Evolutionary conservation across 2,888 invertebrate species (phyloP).

Genomic region (Philaethria dido): DNA sequence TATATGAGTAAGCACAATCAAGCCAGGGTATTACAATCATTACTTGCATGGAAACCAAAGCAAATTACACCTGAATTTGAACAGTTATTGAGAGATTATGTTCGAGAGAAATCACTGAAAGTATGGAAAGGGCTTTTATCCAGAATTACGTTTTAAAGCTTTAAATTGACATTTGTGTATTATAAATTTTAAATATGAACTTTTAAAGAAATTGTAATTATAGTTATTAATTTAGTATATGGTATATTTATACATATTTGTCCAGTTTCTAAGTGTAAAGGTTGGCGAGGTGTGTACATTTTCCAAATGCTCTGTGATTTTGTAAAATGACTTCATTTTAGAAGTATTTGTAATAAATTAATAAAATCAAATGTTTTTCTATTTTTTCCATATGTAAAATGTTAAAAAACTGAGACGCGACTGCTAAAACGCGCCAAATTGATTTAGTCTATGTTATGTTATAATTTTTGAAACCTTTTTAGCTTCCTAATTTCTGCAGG

Average conservation of each 20-base stretch:
- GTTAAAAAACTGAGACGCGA: too few species aligned
- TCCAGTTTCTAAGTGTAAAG: slow-evolving; percentile 20
- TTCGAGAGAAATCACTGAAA: slow-evolving; percentile 59
- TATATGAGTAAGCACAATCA: slow-evolving; percentile 64
- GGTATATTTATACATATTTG: slow-evolving; percentile 21
- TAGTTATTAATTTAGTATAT: background rate
- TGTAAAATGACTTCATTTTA: slow-evolving; percentile 49
- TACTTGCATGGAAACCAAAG: slow-evolving; percentile 62
- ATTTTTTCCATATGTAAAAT: too few species aligned
- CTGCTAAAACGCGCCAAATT: too few species aligned
- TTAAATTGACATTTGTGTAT: slow-evolving; percentile 11
- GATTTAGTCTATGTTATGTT: too few species aligned
- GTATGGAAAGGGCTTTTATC: slow-evolving; percentile 61
- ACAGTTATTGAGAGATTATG: slow-evolving; percentile 55
- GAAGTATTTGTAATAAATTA: slow-evolving; percentile 45
- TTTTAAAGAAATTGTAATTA: slow-evolving; percentile 9
- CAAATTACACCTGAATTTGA: slow-evolving; percentile 60
- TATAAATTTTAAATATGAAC: slow-evolving; percentile 4
- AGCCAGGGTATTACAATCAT: slow-evolving; percentile 54
- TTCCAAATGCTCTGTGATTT: slow-evolving; percentile 50
- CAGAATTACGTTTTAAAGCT: slow-evolving; percentile 41
- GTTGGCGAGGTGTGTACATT: slow-evolving; percentile 26
- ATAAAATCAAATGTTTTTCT: slow-evolving; percentile 21
- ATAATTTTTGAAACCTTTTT: too few species aligned
- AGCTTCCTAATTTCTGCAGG: too few species aligned